phyloP scores from a whole-genome alignment of 2,113 vertebrate species.

The Pteropus alecto region DNA sequence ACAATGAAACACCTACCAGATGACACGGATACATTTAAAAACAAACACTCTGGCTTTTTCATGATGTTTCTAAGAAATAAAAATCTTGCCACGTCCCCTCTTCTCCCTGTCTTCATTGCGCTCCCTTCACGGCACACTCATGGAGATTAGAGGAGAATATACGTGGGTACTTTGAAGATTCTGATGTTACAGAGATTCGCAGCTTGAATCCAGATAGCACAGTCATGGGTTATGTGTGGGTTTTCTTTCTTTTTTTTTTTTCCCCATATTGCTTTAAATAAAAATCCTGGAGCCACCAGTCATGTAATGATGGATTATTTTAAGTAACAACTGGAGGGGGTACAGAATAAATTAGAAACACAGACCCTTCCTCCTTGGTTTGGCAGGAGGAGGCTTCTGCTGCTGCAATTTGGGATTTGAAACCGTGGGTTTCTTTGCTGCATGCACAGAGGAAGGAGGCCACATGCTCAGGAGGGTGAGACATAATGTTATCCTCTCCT shows the following conservation, averaged over 20 bases:
- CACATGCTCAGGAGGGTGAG: slow-evolving; percentile 69
- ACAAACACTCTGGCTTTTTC: neutral
- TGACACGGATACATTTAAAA: neutral
- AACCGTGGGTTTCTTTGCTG: slow-evolving; percentile 63
- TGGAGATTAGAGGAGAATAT: neutral
- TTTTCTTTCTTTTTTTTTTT: neutral
- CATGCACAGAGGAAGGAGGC: slow-evolving; percentile 70
- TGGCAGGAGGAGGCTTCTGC: slow-evolving; percentile 67
- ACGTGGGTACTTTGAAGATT: neutral
- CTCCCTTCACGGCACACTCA: neutral
- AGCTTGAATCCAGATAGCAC: slow-evolving; percentile 53
- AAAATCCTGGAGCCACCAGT: slow-evolving; percentile 72
- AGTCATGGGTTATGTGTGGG: slow-evolving; percentile 53
- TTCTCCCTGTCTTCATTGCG: neutral
- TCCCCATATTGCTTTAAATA: slow-evolving; percentile 66
- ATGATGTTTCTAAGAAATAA: slow-evolving; percentile 46
- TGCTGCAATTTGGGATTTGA: slow-evolving; percentile 39
- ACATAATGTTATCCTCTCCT: slow-evolving; percentile 64
- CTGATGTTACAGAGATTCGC: slow-evolving; percentile 37
- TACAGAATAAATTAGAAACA: slow-evolving; percentile 72
- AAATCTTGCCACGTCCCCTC: neutral
- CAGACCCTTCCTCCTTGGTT: slow-evolving; percentile 61
- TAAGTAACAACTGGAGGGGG: slow-evolving; percentile 60
- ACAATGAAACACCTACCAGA: neutral
- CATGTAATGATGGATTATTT: slow-evolving; percentile 65